Base-by-base conservation (phyloP, 2,888 invertebrate species). In the Nemoura dubitans region DNA sequence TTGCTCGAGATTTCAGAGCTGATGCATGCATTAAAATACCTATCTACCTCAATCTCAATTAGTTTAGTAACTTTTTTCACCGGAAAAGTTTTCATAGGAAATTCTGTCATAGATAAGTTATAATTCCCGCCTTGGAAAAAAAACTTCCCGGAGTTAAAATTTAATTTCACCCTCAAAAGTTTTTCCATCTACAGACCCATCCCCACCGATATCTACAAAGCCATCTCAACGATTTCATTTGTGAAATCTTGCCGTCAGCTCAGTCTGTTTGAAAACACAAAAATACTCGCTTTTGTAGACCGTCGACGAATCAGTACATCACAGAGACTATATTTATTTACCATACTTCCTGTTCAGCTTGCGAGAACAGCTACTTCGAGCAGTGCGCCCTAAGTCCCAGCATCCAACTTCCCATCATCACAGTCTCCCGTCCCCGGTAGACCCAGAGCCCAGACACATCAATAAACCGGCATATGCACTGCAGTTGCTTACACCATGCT, bases 21-120 rank as follows among this genome's bases (percentile, higher is more conserved):
- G 16, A 59, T 59, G 59, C 59, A 59, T 59, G 21, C 1, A 7
- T 7, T 59, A 59, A 59, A n/a, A n/a, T n/a, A n/a, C n/a, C n/a
- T 21, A 59, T 59, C 59, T 59, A 59, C 59, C 59, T 59, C 59
- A 59, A 59, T 59, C 59, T 59, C 59, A 59, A 59, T 59, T 59
- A 59, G 59, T 59, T 59, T 59, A 59, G 21, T 59, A 59, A 59
- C 10, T 59, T 59, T 59, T 59, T 59, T 21, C 21, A 59, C 59
- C 59, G 59, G 59, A 10, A 59, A 59, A 59, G 59, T 59, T 59
- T 59, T 10, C 21, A 59, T 10, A 21, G 59, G 59, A 59, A 59
- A 59, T 59, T 21, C 59, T 21, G 59, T 14, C 59, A 59, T 21
- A 21, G 59, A 59, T 59, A 59, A 59, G 3, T 59, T 59, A 59